Conservation (phyloP, 2,113 vertebrate species). For the Pachypanchax playfairii region DNA sequence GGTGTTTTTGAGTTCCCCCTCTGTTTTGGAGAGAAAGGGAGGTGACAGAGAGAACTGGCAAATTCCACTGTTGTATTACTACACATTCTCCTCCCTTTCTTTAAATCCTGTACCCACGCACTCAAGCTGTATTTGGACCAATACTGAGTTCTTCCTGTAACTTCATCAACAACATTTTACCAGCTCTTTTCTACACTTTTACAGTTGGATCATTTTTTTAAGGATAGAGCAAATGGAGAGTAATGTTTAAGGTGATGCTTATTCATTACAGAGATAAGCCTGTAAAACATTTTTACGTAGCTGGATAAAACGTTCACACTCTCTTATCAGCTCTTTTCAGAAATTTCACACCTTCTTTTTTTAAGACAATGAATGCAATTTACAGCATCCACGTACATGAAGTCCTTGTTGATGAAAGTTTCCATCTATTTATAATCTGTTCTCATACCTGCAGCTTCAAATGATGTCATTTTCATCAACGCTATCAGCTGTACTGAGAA, state of each 20-base stretch:
- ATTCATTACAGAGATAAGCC: neutral
- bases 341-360: constrained; percentile 1
- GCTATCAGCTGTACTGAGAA: neutral
- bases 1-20: constrained; percentile 62
- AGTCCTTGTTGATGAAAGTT: neutral
- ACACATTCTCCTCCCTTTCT: constrained; percentile 27
- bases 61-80: constrained; percentile 45
- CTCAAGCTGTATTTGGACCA: constrained; percentile 10
- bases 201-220: constrained; percentile 5
- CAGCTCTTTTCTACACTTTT: constrained; percentile 1
- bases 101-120: constrained; percentile 33
- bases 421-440: neutral
- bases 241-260: neutral
- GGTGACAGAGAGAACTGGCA: constrained; percentile 60
- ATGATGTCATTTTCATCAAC: neutral
- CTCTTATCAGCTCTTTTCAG: neutral
- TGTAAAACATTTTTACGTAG: neutral
- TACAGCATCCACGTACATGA: neutral
- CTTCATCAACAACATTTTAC: constrained; percentile 5
- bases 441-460: neutral
- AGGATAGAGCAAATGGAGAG: neutral
- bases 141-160: constrained; percentile 7
- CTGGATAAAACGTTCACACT: neutral
- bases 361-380: neutral
- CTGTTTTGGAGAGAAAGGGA: constrained; percentile 57